Evolutionary conservation across 2,113 vertebrate genomes (phyloP).

Genomic region (Solea solea): DNA sequence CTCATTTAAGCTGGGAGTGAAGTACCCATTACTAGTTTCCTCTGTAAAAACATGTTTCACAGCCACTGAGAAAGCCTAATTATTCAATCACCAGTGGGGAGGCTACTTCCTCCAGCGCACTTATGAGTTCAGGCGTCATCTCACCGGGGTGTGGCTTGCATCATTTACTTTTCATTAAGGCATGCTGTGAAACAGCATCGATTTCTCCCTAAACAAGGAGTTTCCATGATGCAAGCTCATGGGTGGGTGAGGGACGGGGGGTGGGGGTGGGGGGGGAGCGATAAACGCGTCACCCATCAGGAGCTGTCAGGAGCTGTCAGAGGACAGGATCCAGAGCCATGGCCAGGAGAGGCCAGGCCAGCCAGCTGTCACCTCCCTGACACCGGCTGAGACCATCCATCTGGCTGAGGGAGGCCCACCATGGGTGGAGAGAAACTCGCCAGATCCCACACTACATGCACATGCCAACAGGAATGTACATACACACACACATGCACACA

Average conservation of each 20-base stretch:
- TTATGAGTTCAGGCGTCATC: slow-evolving; percentile 61
- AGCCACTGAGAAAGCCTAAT: slow-evolving; percentile 57
- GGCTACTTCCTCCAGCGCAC: slow-evolving; percentile 59
- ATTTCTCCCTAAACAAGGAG: slow-evolving; percentile 58
- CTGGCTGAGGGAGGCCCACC: slow-evolving; percentile 75
- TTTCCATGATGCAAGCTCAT: slow-evolving; percentile 73
- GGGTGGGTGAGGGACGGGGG: slow-evolving; percentile 20
- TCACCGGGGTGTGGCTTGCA: slow-evolving; percentile 63
- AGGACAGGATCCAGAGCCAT: slow-evolving; percentile 75
- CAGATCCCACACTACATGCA: slow-evolving; percentile 52
- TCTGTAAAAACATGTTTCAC: slow-evolving; percentile 59
- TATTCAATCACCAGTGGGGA: slow-evolving; percentile 60
- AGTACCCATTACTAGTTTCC: slow-evolving; percentile 46
- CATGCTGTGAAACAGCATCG: slow-evolving; percentile 62
- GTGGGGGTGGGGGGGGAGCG: slow-evolving; percentile 5
- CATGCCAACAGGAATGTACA: slow-evolving; percentile 48
- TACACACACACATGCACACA: slow-evolving; percentile 11
- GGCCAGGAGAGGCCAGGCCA: slow-evolving; percentile 69
- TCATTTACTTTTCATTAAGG: slow-evolving; percentile 73
- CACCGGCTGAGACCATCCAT: slow-evolving; percentile 79
- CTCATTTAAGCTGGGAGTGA: slow-evolving; percentile 20
- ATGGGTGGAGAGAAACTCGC: slow-evolving; percentile 59
- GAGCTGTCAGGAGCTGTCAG: slow-evolving; percentile 75
- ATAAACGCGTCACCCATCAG: slow-evolving; percentile 67
- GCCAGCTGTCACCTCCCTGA: slow-evolving; percentile 79